Evolutionary conservation across 2,888 invertebrate species (phyloP), one percentile per base, ranked within the genome.

Genomic region (Drosophila cognata): DNA sequence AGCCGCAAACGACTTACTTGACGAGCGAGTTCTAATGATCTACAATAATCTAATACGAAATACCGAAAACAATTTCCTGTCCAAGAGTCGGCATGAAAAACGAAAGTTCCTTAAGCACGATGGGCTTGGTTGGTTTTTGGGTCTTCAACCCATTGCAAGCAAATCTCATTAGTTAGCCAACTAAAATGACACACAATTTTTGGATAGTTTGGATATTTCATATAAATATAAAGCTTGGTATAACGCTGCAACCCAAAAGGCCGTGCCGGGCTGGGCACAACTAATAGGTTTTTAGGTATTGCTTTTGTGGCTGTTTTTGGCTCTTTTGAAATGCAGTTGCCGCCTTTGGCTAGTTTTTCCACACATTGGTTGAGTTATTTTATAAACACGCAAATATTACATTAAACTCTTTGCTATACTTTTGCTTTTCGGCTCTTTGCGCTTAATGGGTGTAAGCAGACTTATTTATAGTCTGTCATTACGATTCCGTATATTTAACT

Each of bases 401-500:
- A 85, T 85, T 85, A 90, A 83, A 90, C 68, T 66, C 63, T 71
- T 59, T 65, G 64, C 48, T 29, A 51, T 68, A 74, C 85, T 79
- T 74, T 88, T 75, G 82, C 78, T 74, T 79, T 74, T 73, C 59
- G 48, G 62, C 62, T 57, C 50, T 51, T 53, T 61, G 31, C 29
- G 82, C 61, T 57, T 85, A 85, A 85, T 90, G 90, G 89, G 71
- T 77, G 87, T 77, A 82, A 82, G 90, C 70, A 72, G 41, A 58
- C 68, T 51, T 83, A 90, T 85, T 85, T 90, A 85, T 76, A 75
- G 90, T 70, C 89, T 89, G 86, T 90, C 91, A 87, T 90, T 90
- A 86, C 82, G 72, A 81, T 84, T 81, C 77, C 77, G 88, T 84
- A 90, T 89, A 90, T 87, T 89, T 84, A 89, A 71, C 79, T 89